A percentile compares a stretch with the other conserved stretches of the same genome.
phyloP scores from a whole-genome alignment of 2,113 vertebrate genomes.

The Uropsilus gracilis region DNA sequence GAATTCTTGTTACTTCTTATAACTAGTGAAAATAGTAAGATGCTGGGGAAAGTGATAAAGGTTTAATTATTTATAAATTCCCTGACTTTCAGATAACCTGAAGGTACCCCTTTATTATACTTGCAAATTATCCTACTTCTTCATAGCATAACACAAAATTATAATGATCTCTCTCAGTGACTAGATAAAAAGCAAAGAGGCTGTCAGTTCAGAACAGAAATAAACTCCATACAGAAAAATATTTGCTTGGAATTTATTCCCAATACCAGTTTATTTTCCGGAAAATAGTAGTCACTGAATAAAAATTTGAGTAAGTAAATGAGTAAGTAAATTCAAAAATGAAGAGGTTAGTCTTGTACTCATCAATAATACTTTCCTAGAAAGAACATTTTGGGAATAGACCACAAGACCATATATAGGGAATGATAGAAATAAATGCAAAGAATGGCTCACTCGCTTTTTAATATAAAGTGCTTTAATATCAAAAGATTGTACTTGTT shows the following conservation, averaged over 20 bases:
- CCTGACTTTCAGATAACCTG: neutral
- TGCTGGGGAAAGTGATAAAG: neutral
- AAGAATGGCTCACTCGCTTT: neutral
- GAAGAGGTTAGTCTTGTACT: neutral
- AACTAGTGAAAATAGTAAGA: slow-evolving; percentile 16
- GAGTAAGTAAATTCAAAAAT: slow-evolving; percentile 38
- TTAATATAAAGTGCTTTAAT: slow-evolving; percentile 21
- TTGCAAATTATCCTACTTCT: neutral
- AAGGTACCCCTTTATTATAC: neutral
- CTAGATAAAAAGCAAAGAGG: neutral
- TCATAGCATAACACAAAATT: neutral
- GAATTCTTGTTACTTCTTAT: slow-evolving; percentile 5
- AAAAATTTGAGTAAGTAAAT: slow-evolving; percentile 25
- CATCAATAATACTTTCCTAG: slow-evolving; percentile 5
- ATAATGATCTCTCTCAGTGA: neutral
- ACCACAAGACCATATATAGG: neutral
- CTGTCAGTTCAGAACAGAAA: slow-evolving; percentile 9
- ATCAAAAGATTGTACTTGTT: slow-evolving; percentile 19
- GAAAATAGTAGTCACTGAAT: neutral
- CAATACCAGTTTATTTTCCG: neutral
- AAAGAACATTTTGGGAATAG: slow-evolving; percentile 32
- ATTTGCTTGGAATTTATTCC: neutral
- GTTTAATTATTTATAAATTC: slow-evolving; percentile 31
- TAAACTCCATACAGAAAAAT: neutral
- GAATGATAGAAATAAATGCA: slow-evolving; percentile 55